phyloP scores from a whole-genome alignment of 1,140 invertebrate genomes.

The honey bee (Apis mellifera) region Amel_HAv3.1 CM009941.2:9825001-9825500 shows the following conservation, averaged over 20 bases:
- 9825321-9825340: not conserved
- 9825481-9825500: not conserved
- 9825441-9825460: not conserved
- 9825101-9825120: not conserved
- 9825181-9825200: constrained; percentile 71
- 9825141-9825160: constrained; percentile 31
- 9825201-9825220: constrained; percentile 70
- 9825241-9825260: not conserved
- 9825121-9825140: constrained; percentile 4
- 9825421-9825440: constrained; percentile 9
- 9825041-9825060: not conserved
- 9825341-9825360: not conserved
- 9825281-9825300: not conserved
- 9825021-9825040: not conserved
- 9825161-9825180: constrained; percentile 59
- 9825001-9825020: not conserved
- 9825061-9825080: not conserved
- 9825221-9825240: constrained; percentile 12
- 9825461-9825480: not conserved
- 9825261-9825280: not conserved
- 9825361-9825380: not conserved
- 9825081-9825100: not conserved
- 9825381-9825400: not conserved
- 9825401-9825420: not conserved
- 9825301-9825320: too few relatives aligned